Evolutionary conservation across 1,140 invertebrate species (phyloP).

Genomic region (Ylistrum balloti): DNA sequence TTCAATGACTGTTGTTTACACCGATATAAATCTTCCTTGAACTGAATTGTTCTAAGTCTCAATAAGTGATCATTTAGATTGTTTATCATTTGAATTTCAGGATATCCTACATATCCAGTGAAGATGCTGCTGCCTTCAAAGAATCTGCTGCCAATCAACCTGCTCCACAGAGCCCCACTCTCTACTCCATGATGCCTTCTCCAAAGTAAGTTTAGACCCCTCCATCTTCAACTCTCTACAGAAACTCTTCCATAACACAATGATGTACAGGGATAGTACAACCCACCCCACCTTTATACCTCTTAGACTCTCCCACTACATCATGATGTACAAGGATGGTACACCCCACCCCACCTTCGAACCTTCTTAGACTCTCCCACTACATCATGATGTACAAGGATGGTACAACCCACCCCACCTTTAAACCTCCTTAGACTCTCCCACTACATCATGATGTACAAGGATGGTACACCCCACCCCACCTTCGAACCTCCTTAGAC

Average conservation of each 20-base stretch:
- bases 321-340: no score
- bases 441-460: no score
- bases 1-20: no score
- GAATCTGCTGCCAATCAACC: constrained; percentile 71
- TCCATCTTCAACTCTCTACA: no score
- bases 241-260: constrained; percentile 73
- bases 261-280: constrained; percentile 82
- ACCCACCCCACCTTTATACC: not conserved
- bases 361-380: no score
- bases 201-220: constrained; percentile 66
- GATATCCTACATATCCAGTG: constrained; percentile 84
- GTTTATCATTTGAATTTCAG: constrained; percentile 77
- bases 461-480: constrained; percentile 58
- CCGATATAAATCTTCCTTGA: no score
- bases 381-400: no score
- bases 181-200: constrained; percentile 80
- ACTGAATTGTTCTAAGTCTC: no score
- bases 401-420: no score
- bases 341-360: not conserved
- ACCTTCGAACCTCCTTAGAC: constrained; percentile 58
- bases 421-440: no score
- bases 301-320: not conserved
- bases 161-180: constrained; percentile 69
- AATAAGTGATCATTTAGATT: no score
- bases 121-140: constrained; percentile 83